Conservation (phyloP, 1,140 invertebrate genomes). For the Bombus huntii region DNA sequence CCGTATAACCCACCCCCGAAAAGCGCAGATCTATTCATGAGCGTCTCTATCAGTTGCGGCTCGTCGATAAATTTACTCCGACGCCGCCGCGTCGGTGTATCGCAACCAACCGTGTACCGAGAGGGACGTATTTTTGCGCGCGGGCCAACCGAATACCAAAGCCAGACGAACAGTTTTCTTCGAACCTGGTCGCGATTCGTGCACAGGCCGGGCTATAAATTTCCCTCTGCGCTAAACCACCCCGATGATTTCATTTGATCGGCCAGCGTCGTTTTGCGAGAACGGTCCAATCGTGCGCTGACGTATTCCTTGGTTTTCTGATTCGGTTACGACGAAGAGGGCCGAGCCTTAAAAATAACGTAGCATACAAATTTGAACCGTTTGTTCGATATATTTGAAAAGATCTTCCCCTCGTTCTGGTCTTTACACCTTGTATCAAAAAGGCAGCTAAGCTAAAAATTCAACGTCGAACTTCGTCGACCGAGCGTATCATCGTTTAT, state of each 20-base stretch:
- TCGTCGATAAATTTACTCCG: slow-evolving; percentile 74
- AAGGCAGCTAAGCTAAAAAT: neutral
- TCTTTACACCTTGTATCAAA: too few relatives aligned
- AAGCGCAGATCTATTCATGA: slow-evolving; percentile 78
- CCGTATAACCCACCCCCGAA: slow-evolving; percentile 66
- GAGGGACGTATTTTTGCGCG: slow-evolving; percentile 62
- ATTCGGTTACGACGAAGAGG: neutral
- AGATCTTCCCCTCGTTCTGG: neutral
- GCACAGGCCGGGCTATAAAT: slow-evolving; percentile 63
- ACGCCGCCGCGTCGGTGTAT: slow-evolving; percentile 35
- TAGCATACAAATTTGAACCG: neutral
- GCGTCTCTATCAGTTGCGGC: slow-evolving; percentile 70
- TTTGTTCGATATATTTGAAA: neutral
- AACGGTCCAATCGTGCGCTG: neutral
- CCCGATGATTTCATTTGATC: slow-evolving; percentile 62
- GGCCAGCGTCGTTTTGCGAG: neutral
- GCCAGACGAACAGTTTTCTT: slow-evolving; percentile 19
- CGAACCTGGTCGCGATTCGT: slow-evolving; percentile 19
- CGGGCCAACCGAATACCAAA: slow-evolving; percentile 44
- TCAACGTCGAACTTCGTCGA: neutral
- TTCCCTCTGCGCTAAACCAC: slow-evolving; percentile 18
- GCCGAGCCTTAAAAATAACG: neutral
- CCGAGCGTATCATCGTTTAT: neutral
- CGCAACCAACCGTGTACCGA: slow-evolving; percentile 31
- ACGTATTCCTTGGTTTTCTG: neutral